Conservation (phyloP, 2,888 invertebrate genomes). For the Spialia ferax region DNA sequence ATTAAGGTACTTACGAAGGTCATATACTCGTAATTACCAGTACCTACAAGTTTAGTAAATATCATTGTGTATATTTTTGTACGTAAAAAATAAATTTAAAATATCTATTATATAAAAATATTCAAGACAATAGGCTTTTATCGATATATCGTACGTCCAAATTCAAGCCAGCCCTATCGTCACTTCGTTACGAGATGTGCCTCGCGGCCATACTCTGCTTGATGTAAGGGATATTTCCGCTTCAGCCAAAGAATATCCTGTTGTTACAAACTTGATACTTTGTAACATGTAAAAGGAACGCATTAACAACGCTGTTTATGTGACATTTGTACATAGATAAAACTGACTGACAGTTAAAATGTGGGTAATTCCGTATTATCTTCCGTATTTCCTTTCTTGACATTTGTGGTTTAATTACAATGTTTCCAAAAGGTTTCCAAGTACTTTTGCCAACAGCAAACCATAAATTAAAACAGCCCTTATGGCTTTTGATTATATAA, state of each 20-base stretch:
- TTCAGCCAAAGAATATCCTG: slow-evolving; percentile 2
- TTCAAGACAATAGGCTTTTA: not conserved
- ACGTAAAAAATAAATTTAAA: too few relatives aligned
- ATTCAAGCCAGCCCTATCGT: slow-evolving; percentile 5
- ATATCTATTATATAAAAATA: too few relatives aligned
- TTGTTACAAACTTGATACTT: slow-evolving; percentile 15
- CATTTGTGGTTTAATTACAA: too few relatives aligned
- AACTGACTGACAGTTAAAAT: not conserved
- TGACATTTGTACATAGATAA: slow-evolving; percentile 3
- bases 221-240: slow-evolving; percentile 18
- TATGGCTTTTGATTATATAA: too few relatives aligned
- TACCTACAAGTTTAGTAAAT: too few relatives aligned
- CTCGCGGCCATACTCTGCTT: slow-evolving; percentile 4
- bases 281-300: slow-evolving; percentile 10
- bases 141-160: slow-evolving; percentile 5
- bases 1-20: too few relatives aligned
- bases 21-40: too few relatives aligned
- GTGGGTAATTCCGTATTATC: not conserved
- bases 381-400: too few relatives aligned
- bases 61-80: too few relatives aligned
- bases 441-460: too few relatives aligned
- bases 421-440: too few relatives aligned
- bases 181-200: slow-evolving; percentile 15
- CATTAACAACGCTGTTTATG: not conserved
- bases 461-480: too few relatives aligned